Percentiles rank a stretch among this genome's conserved stretches.
Evolutionary conservation across 2,797 vertebrate genomes (phyloP).

Genomic region (Petrocephalus sullivani): DNA sequence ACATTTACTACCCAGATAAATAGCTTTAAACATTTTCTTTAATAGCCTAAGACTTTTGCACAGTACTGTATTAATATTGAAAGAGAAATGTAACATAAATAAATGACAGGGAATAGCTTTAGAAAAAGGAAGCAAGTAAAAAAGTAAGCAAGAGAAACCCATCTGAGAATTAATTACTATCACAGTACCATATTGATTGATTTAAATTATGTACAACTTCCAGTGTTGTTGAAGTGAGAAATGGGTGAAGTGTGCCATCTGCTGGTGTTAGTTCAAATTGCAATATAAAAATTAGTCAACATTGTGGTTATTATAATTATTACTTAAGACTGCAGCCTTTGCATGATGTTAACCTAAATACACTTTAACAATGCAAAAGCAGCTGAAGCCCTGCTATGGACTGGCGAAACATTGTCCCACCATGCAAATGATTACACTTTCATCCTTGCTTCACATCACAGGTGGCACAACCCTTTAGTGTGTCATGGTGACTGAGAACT

Average conservation of each 20-base stretch:
- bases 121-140: background rate
- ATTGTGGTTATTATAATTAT: background rate
- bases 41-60: no score
- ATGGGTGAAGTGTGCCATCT: background rate
- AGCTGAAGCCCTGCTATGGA: background rate
- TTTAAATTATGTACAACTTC: background rate
- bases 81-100: background rate
- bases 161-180: background rate
- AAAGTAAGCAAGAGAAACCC: background rate
- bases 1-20: no score
- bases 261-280: background rate
- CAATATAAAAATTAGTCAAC: background rate
- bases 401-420: background rate
- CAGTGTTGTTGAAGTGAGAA: background rate
- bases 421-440: background rate
- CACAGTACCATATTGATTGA: background rate
- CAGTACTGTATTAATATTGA: background rate
- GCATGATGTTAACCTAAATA: background rate
- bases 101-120: background rate
- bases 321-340: background rate
- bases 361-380: background rate
- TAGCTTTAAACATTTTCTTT: no score
- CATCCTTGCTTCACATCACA: background rate
- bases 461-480: no score
- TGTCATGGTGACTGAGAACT: no score